Conservation (phyloP, 2,888 invertebrate genomes). For the Cetonia aurata region DNA sequence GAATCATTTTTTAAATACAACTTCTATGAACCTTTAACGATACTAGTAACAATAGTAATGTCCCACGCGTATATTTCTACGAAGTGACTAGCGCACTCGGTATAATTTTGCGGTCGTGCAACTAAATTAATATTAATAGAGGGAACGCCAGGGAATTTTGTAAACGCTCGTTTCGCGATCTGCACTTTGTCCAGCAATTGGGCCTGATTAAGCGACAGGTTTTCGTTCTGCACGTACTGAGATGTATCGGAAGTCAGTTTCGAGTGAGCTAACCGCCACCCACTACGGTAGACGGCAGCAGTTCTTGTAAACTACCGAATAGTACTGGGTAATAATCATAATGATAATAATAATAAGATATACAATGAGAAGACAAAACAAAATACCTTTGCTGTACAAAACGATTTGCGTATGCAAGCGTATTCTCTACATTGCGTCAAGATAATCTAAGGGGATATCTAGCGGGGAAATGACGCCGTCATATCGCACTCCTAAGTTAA, state of each 20-base stretch:
- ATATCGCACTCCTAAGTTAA: too few relatives aligned
- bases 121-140: slow-evolving; percentile 36
- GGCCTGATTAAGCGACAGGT: slow-evolving; percentile 18
- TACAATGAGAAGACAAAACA: slow-evolving; percentile 28
- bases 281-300: background rate
- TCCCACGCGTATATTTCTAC: slow-evolving; percentile 34
- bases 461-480: too few relatives aligned
- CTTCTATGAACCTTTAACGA: slow-evolving; percentile 37
- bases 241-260: slow-evolving; percentile 1
- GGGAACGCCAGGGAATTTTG: slow-evolving; percentile 32
- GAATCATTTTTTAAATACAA: slow-evolving; percentile 39
- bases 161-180: slow-evolving; percentile 5
- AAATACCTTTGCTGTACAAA: slow-evolving; percentile 9
- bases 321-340: background rate
- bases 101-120: slow-evolving; percentile 39
- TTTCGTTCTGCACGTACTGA: background rate
- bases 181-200: slow-evolving; percentile 19
- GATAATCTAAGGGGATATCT: background rate
- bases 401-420: slow-evolving; percentile 14
- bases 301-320: background rate
- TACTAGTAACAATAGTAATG: slow-evolving; percentile 38
- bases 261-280: background rate
- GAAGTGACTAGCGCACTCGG: slow-evolving; percentile 37
- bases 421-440: background rate
- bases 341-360: slow-evolving; percentile 14